Base-by-base conservation (phyloP, 1,140 invertebrate species). In the Macrobrachium nipponense region DNA sequence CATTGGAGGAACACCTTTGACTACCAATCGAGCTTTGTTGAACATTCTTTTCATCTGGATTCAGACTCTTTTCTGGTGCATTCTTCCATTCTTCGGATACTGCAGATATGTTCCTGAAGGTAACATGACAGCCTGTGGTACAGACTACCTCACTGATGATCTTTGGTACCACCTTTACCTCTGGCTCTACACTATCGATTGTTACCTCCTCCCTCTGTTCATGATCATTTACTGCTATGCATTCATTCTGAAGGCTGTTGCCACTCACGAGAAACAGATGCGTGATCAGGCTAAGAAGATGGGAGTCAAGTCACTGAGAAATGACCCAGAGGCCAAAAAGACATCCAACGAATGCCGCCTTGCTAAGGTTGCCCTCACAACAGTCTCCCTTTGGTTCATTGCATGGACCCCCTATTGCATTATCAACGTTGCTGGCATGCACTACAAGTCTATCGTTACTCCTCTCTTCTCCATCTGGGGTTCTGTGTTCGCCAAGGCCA, bases 211-310 rank as follows among this genome's bases (percentile, higher is more conserved):
- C 12, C 89, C 89, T 8, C 59, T 90, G n/a, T 18, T 79, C 27
- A 14, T 82, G 43, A 89, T 89, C 64, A 64, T 91, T 43, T 90
- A 90, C 87, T 92, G 90, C 82, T 93, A 93, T 89, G 90, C 89
- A 80, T 89, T 90, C 86, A 93, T 93, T 82, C 90, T 92, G 44
- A 89, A 89, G 43, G 91, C 92, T 43, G 91, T 93, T 44, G 90
- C 89, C 10, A 89, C 89, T 43, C 92, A 93, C 88, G 92, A 92
- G 87, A 90, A 90, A 62, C 90, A 92, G 85, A 91, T 93, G 89
- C 79, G 89, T 23, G 90, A 91, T 68, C 90, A 91, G 82, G 91
- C 75, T 20, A 58, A 44, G 58, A 51, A 51, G 51, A 51, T 51
- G 51, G 51, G 51, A 51, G 51, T 51, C 51, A 51, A 51, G 51